Evolutionary conservation across 2,113 vertebrate species (phyloP).

Genomic region (Bothrops jararaca): DNA sequence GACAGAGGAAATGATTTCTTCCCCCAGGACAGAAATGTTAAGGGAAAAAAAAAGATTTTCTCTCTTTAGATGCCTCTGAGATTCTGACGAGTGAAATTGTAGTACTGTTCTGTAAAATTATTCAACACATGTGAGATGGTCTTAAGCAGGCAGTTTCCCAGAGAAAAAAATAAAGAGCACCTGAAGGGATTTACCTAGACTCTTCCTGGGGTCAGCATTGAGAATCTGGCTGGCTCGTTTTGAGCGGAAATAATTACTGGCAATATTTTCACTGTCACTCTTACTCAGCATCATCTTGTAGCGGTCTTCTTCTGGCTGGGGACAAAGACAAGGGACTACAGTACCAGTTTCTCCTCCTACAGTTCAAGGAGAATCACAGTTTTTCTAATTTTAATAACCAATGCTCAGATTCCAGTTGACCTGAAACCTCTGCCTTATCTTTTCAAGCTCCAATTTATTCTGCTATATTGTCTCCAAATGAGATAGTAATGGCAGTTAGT

Average conservation of each 20-base stretch:
- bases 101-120: not conserved
- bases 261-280: conserved; percentile 81
- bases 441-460: not conserved
- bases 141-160: not conserved
- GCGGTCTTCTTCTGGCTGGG: conserved; percentile 77
- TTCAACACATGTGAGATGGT: too few species aligned
- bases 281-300: conserved; percentile 81
- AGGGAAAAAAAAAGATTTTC: not conserved
- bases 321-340: fast-evolving
- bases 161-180: not conserved
- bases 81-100: not conserved
- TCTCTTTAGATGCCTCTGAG: not conserved
- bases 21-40: not conserved
- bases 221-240: conserved; percentile 77
- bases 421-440: not conserved
- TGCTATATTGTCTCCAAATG: not conserved
- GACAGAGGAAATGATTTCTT: not conserved
- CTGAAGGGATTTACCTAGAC: conserved; percentile 52
- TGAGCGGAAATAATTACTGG: conserved; percentile 82
- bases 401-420: not conserved
- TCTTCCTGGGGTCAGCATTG: conserved; percentile 58
- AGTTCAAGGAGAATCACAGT: too few species aligned
- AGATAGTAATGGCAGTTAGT: not conserved
- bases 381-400: not conserved
- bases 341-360: not conserved